These are phyloP conservation scores for Colossoma macropomum DNA, from an alignment of 2,113 vertebrate genomes.

Conservation along the genomic window DNA sequence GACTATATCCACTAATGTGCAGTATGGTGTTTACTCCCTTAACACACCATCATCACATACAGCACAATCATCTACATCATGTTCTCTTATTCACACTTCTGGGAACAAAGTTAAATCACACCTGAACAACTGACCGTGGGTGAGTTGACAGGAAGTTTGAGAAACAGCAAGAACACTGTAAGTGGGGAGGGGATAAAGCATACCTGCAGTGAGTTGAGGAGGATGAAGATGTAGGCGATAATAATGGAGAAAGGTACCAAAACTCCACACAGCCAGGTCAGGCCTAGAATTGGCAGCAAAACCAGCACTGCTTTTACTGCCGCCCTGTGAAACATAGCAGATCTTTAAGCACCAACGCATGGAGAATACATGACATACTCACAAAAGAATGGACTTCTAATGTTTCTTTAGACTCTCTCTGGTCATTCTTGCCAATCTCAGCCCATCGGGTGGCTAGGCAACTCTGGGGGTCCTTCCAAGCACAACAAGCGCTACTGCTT, in stretches of 20 bases:
- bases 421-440: constrained; percentile 12
- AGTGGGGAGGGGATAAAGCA: constrained; percentile 13
- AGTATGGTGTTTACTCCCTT: background rate
- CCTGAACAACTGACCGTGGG: no score
- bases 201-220: constrained; percentile 83
- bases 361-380: constrained; percentile 31
- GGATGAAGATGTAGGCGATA: constrained; percentile 81
- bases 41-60: background rate
- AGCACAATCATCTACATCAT: background rate
- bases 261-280: constrained; percentile 82
- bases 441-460: constrained; percentile 47
- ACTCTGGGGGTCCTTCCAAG: constrained; percentile 59
- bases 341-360: constrained; percentile 43
- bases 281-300: constrained; percentile 80
- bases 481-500: constrained; percentile 68
- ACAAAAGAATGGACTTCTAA: constrained; percentile 7
- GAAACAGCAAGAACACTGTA: background rate
- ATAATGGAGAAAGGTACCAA: constrained; percentile 79
- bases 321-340: constrained; percentile 66
- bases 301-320: constrained; percentile 82
- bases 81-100: background rate
- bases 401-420: background rate
- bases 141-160: background rate
- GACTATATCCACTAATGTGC: background rate
- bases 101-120: no score